These are phyloP conservation scores for Protobothrops flavoviridis DNA, from an alignment of 2,113 vertebrate genomes.

Conservation along the genomic window DNA sequence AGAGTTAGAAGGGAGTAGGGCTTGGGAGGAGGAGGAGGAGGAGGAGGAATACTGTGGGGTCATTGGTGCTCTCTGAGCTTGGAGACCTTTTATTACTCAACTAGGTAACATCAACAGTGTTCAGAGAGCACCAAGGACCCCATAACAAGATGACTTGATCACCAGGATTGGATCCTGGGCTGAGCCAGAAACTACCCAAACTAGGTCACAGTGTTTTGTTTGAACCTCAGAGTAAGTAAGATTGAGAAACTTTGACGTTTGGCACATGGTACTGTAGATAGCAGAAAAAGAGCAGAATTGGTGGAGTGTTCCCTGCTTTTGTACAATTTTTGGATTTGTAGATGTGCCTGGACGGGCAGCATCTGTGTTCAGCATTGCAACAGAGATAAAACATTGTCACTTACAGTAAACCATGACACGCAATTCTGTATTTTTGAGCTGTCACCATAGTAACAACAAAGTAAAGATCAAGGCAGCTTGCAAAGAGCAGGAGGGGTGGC, in stretches of 20 bases:
- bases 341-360: neutral
- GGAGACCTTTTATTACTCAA: too few species aligned
- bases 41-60: too few species aligned
- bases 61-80: too few species aligned
- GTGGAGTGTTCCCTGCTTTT: neutral
- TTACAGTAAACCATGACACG: conserved; percentile 8
- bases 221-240: neutral
- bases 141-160: too few species aligned
- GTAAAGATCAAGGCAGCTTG: conserved; percentile 22
- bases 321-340: neutral
- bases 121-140: too few species aligned
- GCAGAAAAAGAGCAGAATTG: neutral
- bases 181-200: neutral
- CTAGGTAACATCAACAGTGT: too few species aligned
- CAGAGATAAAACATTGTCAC: neutral
- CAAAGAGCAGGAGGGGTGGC: neutral
- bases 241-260: neutral
- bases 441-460: conserved; percentile 31
- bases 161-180: neutral
- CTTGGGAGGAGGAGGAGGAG: too few species aligned
- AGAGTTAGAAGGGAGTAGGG: too few species aligned
- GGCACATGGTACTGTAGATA: neutral
- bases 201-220: neutral
- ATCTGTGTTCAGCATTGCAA: neutral
- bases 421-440: conserved; percentile 2